Evolutionary conservation across 2,888 invertebrate species (phyloP), one percentile per base, ranked within the genome.

Genomic region (Argyresthia albistria): DNA sequence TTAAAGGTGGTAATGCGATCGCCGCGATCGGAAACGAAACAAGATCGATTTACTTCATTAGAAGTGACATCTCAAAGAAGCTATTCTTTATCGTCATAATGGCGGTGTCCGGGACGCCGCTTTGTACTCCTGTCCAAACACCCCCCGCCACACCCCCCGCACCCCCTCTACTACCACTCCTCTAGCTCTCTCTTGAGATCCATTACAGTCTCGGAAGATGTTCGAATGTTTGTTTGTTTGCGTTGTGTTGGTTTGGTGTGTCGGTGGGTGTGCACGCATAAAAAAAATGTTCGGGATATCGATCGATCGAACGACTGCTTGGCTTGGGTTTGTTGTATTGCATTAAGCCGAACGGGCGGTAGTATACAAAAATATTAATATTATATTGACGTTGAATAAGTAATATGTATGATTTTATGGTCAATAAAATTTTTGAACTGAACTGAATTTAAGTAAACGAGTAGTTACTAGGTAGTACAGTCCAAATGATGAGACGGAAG

Each of bases 1-100:
- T 83, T 81, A 83, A 80, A 82, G 79, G 68, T 67, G 73, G 82
- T 80, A 83, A 82, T 78, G 69, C 76, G 76, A 80, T 80, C 46
- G 25, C 16, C 25, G 52, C 43, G 15, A 50, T 50, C 50, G 42
- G 50, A 43, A 50, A 16, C 16, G 9, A 43, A 37, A 50, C 43
- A 42, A 43, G 68, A 68, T 82, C 80, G 67, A 65, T 68, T 83
- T 81, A 80, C 82, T 70, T 80, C 83, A 81, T 83, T 83, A 83
- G 71, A 67, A 66, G 56, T 55, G 62, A 64, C 70, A 67, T 69
- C 69, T 67, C 66, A 66, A 67, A 69, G 67, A 60, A 57, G 60
- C 62, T 63, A 11, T 25, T 66, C 64, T 67, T 62, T 62, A 57
- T 56, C 58, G 57, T 53, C 58, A 63, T 66, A 70, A 74, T 69